Conservation (phyloP, 2,113 vertebrate genomes). For the Solea solea region DNA sequence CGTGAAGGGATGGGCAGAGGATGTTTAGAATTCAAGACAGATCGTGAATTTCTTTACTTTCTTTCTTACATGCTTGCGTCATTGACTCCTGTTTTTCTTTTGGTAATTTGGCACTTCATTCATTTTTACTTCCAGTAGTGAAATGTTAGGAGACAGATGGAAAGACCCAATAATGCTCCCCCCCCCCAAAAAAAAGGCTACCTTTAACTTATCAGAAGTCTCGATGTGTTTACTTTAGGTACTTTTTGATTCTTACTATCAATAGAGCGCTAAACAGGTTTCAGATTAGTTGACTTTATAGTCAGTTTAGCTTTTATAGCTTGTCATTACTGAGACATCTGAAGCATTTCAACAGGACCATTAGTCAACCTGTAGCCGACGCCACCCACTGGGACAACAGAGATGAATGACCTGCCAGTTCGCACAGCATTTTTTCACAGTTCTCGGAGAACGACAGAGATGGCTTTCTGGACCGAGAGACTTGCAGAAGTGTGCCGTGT, state of each 20-base stretch:
- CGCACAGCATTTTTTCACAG: slow-evolving; percentile 60
- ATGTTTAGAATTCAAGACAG: slow-evolving; percentile 32
- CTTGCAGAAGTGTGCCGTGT: slow-evolving; percentile 29
- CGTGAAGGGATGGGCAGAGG: slow-evolving; percentile 6
- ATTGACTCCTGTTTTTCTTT: slow-evolving; percentile 11
- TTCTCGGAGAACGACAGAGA: slow-evolving; percentile 44
- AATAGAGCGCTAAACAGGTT: slow-evolving; percentile 20
- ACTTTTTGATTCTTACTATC: background rate
- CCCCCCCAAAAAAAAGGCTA: background rate
- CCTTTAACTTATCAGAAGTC: background rate
- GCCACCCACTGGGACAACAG: slow-evolving; percentile 69
- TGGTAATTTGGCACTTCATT: background rate
- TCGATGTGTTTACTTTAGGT: slow-evolving; percentile 2
- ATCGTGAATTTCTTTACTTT: slow-evolving; percentile 28
- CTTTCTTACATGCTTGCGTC: slow-evolving; percentile 13
- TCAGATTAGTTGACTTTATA: slow-evolving; percentile 70
- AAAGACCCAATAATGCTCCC: background rate
- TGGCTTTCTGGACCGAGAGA: slow-evolving; percentile 44
- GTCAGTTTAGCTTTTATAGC: slow-evolving; percentile 69
- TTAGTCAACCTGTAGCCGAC: slow-evolving; percentile 70
- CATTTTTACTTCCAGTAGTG: background rate
- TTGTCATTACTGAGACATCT: slow-evolving; percentile 73
- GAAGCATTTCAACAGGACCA: slow-evolving; percentile 72
- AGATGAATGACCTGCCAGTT: slow-evolving; percentile 68
- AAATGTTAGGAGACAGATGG: slow-evolving; percentile 9